Percentiles rank a stretch among this genome's conserved stretches.
Conservation (phyloP, 2,113 vertebrate genomes). For the Chionis minor region DNA sequence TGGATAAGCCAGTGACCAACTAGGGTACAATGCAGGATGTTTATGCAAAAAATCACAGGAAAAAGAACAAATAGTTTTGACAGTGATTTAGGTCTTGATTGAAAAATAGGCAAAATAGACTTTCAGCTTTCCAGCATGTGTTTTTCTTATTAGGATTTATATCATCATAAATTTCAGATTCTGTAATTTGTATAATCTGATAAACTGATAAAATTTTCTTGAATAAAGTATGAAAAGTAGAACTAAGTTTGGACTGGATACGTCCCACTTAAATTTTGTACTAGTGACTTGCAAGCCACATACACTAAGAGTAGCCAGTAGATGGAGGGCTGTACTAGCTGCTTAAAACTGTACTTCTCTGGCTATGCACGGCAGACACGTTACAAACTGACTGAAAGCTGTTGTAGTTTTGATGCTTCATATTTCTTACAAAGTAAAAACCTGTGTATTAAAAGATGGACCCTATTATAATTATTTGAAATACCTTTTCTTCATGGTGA, state of each 20-base stretch:
- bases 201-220: neutral
- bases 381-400: neutral
- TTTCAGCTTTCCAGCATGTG: accelerated
- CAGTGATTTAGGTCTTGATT: neutral
- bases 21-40: neutral
- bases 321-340: neutral
- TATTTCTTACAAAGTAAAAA: neutral
- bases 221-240: accelerated
- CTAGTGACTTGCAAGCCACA: neutral
- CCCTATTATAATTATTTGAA: neutral
- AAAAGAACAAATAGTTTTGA: neutral
- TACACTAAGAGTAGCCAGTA: neutral
- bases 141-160: neutral
- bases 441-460: neutral
- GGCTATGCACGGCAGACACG: accelerated
- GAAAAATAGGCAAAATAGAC: neutral
- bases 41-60: neutral
- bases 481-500: neutral
- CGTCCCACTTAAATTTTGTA: accelerated
- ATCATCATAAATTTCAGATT: accelerated
- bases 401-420: accelerated
- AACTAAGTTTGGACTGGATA: accelerated
- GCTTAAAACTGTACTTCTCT: neutral
- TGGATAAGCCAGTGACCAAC: neutral
- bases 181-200: neutral